Conservation (phyloP, 2,888 invertebrate genomes). For the Caenorhabditis sp. region DNA sequence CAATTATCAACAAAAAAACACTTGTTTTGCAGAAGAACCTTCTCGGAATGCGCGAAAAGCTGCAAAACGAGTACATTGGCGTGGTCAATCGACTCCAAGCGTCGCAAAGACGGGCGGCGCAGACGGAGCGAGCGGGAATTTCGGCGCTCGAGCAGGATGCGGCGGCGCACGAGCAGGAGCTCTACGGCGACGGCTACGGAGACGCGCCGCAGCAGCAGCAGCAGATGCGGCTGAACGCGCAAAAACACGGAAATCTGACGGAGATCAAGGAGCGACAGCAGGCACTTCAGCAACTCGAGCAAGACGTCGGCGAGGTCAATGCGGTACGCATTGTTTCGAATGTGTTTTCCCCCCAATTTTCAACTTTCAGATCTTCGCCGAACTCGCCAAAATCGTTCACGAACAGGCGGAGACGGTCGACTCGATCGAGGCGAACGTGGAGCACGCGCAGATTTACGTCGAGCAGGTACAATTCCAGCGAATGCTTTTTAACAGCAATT, state of each 20-base stretch:
- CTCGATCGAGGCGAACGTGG: constrained; percentile 77
- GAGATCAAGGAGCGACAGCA: constrained; percentile 75
- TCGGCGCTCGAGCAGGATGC: constrained; percentile 57
- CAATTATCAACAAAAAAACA: not conserved
- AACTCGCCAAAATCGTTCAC: constrained; percentile 77
- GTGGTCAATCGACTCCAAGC: constrained; percentile 74
- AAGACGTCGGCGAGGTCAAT: constrained; percentile 77
- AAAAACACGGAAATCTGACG: constrained; percentile 70
- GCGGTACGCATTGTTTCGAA: constrained; percentile 20
- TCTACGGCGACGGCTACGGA: no score
- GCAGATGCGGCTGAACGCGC: constrained; percentile 53
- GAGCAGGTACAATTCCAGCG: constrained; percentile 38
- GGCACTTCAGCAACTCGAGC: constrained; percentile 74
- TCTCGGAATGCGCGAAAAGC: constrained; percentile 71
- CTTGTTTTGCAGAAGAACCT: constrained; percentile 66
- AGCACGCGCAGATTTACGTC: constrained; percentile 75
- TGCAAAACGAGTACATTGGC: constrained; percentile 75
- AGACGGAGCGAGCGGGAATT: constrained; percentile 64
- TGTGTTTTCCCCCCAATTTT: not conserved
- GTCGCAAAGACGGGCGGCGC: constrained; percentile 69
- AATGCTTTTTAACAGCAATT: no score
- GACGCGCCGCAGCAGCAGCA: not conserved
- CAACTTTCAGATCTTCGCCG: constrained; percentile 73
- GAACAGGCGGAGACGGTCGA: constrained; percentile 79
- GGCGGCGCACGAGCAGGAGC: constrained; percentile 2